Percentiles rank a stretch among this genome's conserved stretches.
Conservation (phyloP, 2,888 invertebrate genomes). For the Galeopsomyia nigrocyanea region DNA sequence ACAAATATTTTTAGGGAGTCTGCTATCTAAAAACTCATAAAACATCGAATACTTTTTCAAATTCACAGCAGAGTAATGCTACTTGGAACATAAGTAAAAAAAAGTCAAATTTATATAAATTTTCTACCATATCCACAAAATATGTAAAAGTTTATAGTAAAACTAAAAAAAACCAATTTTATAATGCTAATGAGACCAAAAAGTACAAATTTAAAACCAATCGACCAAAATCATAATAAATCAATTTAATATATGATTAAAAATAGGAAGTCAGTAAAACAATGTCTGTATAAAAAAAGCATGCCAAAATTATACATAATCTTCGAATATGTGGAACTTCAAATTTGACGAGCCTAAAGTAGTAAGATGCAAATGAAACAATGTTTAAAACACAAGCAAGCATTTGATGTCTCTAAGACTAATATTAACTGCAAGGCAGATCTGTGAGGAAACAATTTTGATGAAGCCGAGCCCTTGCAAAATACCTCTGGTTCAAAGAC, state of each 20-base stretch:
- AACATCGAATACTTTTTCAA: too few relatives aligned
- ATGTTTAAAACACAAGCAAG: constrained; percentile 41
- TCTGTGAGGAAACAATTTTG: constrained; percentile 40
- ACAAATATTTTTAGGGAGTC: too few relatives aligned
- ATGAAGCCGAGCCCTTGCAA: constrained; percentile 41
- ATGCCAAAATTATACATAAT: constrained; percentile 25
- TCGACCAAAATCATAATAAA: neutral
- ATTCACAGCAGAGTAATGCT: too few relatives aligned
- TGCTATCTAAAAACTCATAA: too few relatives aligned
- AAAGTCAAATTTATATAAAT: too few relatives aligned
- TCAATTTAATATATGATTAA: constrained; percentile 14
- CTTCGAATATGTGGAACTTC: constrained; percentile 7
- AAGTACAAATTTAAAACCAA: neutral
- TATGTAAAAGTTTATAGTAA: neutral
- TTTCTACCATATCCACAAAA: neutral
- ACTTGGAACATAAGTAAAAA: too few relatives aligned
- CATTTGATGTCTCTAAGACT: constrained; percentile 38
- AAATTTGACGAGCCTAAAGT: constrained; percentile 49
- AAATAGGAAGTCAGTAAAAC: neutral
- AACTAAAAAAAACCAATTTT: neutral
- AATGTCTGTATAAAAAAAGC: neutral
- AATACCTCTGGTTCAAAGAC: constrained; percentile 67
- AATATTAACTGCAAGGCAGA: constrained; percentile 46
- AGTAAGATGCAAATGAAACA: constrained; percentile 52
- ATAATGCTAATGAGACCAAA: constrained; percentile 3